phyloP scores from a whole-genome alignment of 2,888 invertebrate genomes.

The Eueremaeus valkanovi region DNA sequence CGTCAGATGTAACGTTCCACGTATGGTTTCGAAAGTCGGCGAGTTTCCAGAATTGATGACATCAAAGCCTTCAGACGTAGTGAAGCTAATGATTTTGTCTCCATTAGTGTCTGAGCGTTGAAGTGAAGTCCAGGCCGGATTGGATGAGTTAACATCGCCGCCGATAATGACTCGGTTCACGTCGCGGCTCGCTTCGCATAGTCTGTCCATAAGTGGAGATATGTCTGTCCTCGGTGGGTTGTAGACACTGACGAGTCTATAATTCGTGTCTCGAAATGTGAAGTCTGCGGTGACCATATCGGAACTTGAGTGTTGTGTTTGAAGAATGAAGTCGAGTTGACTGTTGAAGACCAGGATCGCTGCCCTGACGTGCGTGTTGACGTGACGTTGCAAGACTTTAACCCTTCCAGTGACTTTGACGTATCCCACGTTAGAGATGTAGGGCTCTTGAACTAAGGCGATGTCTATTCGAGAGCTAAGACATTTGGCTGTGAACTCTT shows the following conservation, averaged over 20 bases:
- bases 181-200: not conserved
- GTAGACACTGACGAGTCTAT: not conserved
- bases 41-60: not conserved
- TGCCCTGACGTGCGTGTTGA: no score
- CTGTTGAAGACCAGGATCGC: not conserved
- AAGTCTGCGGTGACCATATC: no score
- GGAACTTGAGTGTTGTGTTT: no score
- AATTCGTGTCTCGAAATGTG: no score
- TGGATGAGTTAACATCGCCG: no score
- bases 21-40: not conserved
- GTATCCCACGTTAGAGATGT: not conserved
- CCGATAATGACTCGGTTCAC: no score
- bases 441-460: not conserved
- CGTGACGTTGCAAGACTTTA: no score
- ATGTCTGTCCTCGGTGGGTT: not conserved
- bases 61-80: not conserved
- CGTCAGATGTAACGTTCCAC: not conserved
- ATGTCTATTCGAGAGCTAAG: not conserved
- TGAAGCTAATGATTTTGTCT: not conserved
- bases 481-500: not conserved
- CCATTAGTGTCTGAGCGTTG: no score
- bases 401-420: not conserved
- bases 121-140: not conserved
- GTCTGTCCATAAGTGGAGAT: not conserved
- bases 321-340: not conserved